Percentiles rank a stretch among this genome's conserved stretches.
These are phyloP conservation scores for Heliconius hortense DNA, from an alignment of 2,888 invertebrate species.

Conservation along the genomic window DNA sequence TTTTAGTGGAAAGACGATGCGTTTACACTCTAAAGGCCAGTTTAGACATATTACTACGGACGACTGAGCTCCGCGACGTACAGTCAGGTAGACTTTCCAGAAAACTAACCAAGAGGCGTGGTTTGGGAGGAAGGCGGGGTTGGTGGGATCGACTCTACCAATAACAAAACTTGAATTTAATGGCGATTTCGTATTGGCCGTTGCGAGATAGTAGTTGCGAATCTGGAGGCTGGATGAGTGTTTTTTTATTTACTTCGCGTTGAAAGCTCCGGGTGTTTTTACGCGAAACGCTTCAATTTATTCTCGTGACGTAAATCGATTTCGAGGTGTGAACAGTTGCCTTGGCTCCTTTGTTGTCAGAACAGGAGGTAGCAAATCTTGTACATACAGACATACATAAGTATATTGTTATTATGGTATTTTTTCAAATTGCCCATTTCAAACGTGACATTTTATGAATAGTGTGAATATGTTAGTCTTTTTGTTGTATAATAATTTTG, in stretches of 20 bases:
- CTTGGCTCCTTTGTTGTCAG: conserved; percentile 51
- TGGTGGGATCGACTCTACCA: conserved; percentile 58
- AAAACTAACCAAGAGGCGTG: conserved; percentile 74
- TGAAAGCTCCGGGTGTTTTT: conserved; percentile 65
- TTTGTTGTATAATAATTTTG: background rate
- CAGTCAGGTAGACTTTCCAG: conserved; percentile 61
- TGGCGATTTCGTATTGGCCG: conserved; percentile 67
- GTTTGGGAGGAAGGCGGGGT: conserved; percentile 77
- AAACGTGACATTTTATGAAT: conserved; percentile 6
- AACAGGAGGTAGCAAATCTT: conserved; percentile 43
- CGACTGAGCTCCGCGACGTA: conserved; percentile 59
- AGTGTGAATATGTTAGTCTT: background rate
- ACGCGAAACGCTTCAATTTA: conserved; percentile 70
- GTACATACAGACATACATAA: conserved; percentile 20
- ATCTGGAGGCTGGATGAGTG: conserved; percentile 76
- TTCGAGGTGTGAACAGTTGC: conserved; percentile 65
- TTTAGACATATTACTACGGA: conserved; percentile 52
- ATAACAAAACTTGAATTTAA: conserved; percentile 49
- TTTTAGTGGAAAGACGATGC: conserved; percentile 56
- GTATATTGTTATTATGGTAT: conserved; percentile 25
- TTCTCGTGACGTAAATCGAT: conserved; percentile 72
- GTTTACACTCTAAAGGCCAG: conserved; percentile 51
- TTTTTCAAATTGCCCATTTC: conserved; percentile 16
- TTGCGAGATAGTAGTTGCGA: conserved; percentile 75
- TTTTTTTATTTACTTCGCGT: conserved; percentile 60